These are phyloP conservation scores for Columba guinea DNA, from an alignment of 2,797 vertebrate species.

Conservation along the genomic window DNA sequence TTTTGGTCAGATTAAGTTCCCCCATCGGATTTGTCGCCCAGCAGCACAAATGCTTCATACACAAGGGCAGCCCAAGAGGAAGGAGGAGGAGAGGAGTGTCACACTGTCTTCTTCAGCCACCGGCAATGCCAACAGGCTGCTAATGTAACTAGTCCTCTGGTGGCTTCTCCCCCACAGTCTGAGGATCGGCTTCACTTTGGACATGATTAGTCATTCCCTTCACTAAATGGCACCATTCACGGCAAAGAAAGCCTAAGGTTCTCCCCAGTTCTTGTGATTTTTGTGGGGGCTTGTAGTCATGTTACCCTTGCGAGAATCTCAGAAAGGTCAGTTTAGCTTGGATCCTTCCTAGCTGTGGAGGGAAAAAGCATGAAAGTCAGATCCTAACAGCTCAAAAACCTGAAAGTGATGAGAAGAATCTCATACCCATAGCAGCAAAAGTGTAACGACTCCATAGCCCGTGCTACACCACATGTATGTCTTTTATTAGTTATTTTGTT, in stretches of 20 bases:
- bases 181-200: neutral
- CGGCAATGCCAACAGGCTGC: neutral
- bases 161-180: neutral
- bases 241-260: neutral
- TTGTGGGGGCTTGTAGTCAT: neutral
- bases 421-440: neutral
- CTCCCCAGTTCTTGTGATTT: neutral
- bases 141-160: neutral
- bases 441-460: neutral
- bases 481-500: neutral
- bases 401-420: neutral
- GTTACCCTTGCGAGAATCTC: neutral
- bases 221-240: neutral
- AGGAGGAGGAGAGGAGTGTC: neutral
- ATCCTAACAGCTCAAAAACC: neutral
- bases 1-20: neutral
- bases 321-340: slow-evolving; percentile 1
- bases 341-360: neutral
- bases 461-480: neutral
- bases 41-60: neutral
- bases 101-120: neutral
- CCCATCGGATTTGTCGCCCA: neutral
- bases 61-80: neutral
- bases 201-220: neutral
- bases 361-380: neutral